Conservation (phyloP, 2,113 vertebrate species). For the Aptenodytes patagonicus region DNA sequence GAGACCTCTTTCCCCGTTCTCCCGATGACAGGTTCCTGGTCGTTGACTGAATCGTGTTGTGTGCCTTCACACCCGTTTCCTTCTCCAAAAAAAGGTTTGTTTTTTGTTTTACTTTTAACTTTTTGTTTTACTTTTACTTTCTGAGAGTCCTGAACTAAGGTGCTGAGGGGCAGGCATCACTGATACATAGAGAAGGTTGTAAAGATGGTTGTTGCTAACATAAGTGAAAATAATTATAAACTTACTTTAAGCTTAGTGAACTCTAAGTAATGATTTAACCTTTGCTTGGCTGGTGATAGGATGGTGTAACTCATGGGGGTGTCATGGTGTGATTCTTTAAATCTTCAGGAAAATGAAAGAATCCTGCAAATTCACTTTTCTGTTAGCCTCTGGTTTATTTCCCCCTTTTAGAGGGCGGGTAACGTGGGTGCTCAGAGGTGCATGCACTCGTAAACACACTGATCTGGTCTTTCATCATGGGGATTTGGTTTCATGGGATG, state of each 20-base stretch:
- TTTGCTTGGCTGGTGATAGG: not conserved
- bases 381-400: not conserved
- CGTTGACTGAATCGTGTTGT: slow-evolving; percentile 67
- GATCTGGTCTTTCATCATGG: not conserved
- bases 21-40: slow-evolving; percentile 69
- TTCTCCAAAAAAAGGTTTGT: slow-evolving; percentile 69
- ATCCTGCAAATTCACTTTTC: not conserved
- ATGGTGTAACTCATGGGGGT: not conserved
- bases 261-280: not conserved
- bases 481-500: not conserved
- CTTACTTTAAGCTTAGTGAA: not conserved
- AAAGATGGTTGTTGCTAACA: not conserved
- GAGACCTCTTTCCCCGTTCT: slow-evolving; percentile 67
- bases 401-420: not conserved
- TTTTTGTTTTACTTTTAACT: slow-evolving; percentile 54
- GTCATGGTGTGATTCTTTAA: not conserved
- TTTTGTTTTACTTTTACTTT: not conserved
- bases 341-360: not conserved
- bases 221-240: not conserved
- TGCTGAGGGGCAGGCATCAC: not conserved
- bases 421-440: not conserved
- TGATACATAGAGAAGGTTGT: not conserved
- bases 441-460: not conserved
- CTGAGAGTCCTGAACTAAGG: not conserved
- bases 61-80: slow-evolving; percentile 64